Conservation (phyloP, 2,113 vertebrate genomes). For the Balaeniceps rex region DNA sequence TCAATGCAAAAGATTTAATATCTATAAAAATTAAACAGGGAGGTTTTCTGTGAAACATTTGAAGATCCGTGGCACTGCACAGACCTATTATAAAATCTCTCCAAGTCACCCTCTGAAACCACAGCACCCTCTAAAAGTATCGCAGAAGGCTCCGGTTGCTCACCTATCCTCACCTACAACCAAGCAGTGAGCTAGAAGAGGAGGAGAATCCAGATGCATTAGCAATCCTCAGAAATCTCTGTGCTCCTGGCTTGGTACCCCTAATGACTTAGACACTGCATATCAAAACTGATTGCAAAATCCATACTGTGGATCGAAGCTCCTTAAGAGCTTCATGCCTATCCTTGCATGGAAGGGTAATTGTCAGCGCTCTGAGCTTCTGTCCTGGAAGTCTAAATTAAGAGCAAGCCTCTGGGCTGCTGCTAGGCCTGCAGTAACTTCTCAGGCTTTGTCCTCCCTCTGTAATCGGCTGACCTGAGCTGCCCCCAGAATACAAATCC, state of each 20-base stretch:
- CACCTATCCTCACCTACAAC: not conserved
- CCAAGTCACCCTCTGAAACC: not conserved
- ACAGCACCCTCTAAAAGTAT: not conserved
- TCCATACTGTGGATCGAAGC: not conserved
- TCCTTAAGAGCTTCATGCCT: not conserved
- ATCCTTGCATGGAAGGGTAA: not conserved
- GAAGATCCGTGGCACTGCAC: not conserved
- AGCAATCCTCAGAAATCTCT: not conserved
- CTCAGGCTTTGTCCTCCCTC: slow-evolving; percentile 3
- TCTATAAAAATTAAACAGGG: not conserved
- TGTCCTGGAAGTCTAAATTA: slow-evolving; percentile 50
- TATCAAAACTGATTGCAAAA: not conserved
- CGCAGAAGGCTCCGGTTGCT: not conserved
- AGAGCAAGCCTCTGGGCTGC: slow-evolving; percentile 44
- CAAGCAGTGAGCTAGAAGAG: not conserved
- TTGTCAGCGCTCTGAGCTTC: not conserved
- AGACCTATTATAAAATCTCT: not conserved
- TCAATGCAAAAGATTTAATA: not conserved
- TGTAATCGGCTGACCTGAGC: slow-evolving; percentile 24
- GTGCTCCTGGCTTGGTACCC: not conserved
- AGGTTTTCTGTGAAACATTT: not conserved
- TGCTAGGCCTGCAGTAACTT: slow-evolving; percentile 20
- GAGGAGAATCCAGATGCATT: not conserved
- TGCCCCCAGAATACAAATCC: not conserved
- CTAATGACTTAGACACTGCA: not conserved